These are phyloP conservation scores for Galleria mellonella DNA, from an alignment of 1,140 invertebrate species.

Conservation along the genomic window DNA sequence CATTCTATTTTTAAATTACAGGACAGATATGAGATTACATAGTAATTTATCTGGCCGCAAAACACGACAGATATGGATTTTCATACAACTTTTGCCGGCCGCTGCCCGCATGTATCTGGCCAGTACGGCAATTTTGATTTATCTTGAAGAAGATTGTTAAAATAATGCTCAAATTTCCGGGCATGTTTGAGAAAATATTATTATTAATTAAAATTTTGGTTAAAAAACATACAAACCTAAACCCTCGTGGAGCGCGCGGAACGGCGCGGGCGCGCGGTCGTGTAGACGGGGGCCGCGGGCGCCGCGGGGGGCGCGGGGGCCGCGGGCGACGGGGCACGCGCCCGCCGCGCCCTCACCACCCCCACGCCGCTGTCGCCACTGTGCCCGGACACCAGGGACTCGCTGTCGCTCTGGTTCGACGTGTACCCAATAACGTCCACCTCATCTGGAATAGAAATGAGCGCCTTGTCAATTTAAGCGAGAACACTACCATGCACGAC, in stretches of 20 bases:
- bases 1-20: no score
- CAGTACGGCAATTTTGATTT: no score
- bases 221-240: conserved; percentile 28
- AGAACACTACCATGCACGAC: neutral
- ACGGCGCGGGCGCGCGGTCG: conserved; percentile 49
- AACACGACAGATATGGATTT: no score
- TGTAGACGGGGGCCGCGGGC: conserved; percentile 79
- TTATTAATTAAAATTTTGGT: no score
- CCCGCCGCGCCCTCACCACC: conserved; percentile 78
- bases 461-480: no score
- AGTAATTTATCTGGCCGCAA: no score
- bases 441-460: conserved; percentile 84
- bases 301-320: conserved; percentile 61
- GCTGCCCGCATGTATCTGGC: no score
- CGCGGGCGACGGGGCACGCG: conserved; percentile 16
- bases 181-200: no score
- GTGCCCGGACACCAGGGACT: conserved; percentile 87
- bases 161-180: no score
- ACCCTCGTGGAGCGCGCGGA: conserved; percentile 27
- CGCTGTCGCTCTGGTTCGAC: conserved; percentile 89
- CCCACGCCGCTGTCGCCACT: conserved; percentile 88
- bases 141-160: no score
- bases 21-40: no score
- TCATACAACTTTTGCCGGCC: no score
- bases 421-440: conserved; percentile 91